Evolutionary conservation across 2,888 invertebrate species (phyloP).

Genomic region (Drosophila aldrichi): DNA sequence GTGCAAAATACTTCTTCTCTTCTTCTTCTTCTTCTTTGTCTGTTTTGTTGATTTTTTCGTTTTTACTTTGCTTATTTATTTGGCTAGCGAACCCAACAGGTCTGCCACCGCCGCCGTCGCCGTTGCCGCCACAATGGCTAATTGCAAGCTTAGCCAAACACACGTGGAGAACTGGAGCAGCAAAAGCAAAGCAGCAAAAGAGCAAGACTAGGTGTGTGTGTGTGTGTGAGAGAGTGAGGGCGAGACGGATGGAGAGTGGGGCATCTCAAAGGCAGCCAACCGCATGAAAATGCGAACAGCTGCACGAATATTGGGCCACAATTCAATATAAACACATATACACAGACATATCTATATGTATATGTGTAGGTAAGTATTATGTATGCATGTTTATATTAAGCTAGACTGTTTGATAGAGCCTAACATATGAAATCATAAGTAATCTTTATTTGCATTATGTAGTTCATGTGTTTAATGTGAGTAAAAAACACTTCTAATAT

Average conservation of each 20-base stretch:
- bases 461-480: neutral
- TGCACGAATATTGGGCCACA: constrained; percentile 57
- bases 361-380: neutral
- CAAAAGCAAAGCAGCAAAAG: constrained; percentile 14
- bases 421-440: constrained; percentile 25
- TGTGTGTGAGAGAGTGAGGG: neutral
- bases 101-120: constrained; percentile 6
- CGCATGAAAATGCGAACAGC: constrained; percentile 67
- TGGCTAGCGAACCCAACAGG: constrained; percentile 48
- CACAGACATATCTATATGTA: neutral
- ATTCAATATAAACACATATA: constrained; percentile 22
- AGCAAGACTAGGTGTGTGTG: neutral
- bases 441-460: constrained; percentile 1
- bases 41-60: constrained; percentile 17
- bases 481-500: neutral
- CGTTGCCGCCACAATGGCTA: constrained; percentile 43
- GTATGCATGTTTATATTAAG: neutral
- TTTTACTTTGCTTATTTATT: constrained; percentile 45
- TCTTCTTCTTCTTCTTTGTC: neutral
- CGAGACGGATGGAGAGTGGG: neutral
- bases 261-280: constrained; percentile 49
- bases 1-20: constrained; percentile 45
- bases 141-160: constrained; percentile 55
- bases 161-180: constrained; percentile 53
- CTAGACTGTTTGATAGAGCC: constrained; percentile 6